phyloP scores from a whole-genome alignment of 1,140 invertebrate genomes.

The Acromyrmex heyeri region DNA sequence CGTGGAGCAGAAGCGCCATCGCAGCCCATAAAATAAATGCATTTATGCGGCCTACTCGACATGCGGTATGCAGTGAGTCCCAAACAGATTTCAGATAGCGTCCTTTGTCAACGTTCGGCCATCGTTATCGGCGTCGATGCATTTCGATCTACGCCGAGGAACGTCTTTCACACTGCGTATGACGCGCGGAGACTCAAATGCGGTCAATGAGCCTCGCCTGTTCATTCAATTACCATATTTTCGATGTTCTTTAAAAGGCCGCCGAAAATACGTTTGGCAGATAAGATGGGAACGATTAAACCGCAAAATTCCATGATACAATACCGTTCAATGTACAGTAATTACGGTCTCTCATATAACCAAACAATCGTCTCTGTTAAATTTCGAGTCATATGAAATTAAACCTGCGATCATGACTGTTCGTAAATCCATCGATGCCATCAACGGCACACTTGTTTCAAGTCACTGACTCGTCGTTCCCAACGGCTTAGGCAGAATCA shows the following conservation, averaged over 20 bases:
- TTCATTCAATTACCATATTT: conserved; percentile 70
- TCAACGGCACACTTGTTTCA: conserved; percentile 52
- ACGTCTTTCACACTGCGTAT: conserved; percentile 71
- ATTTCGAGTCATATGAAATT: not conserved
- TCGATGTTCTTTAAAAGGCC: conserved; percentile 18
- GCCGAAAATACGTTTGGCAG: conserved; percentile 35
- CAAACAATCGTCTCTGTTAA: conserved; percentile 35
- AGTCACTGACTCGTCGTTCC: conserved; percentile 15
- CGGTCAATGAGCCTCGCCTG: conserved; percentile 71
- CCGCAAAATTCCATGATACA: conserved; percentile 25
- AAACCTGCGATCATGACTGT: conserved; percentile 22
- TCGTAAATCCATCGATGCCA: conserved; percentile 23
- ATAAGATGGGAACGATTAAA: conserved; percentile 5
- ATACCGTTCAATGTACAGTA: not conserved
- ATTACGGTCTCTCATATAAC: conserved; percentile 5
- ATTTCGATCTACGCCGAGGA: conserved; percentile 78
- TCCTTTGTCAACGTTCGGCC: conserved; percentile 81
- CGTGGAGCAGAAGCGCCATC: conserved; percentile 64
- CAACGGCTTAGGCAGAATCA: not conserved
- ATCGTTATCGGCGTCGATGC: conserved; percentile 78
- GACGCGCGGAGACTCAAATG: conserved; percentile 45
- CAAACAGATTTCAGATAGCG: conserved; percentile 81
- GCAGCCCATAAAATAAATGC: conserved; percentile 72
- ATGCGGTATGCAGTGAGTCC: conserved; percentile 77
- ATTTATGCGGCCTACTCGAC: conserved; percentile 81